These are phyloP conservation scores for Catalaphyllia jardinei DNA, from an alignment of 64 coral and sea anemone species.

Conservation along the genomic window DNA sequence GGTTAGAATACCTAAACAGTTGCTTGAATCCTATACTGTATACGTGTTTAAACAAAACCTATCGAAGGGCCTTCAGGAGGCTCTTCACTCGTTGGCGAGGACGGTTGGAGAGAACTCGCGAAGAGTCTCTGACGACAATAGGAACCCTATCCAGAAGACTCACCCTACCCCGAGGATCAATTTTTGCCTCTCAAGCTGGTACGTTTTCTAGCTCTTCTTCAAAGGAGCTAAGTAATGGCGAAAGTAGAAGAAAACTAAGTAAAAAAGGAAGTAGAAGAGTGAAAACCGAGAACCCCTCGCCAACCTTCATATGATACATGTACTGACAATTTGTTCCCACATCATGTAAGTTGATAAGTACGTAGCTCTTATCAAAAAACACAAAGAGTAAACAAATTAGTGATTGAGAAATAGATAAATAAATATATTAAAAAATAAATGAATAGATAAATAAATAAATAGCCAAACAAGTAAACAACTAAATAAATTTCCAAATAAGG, in stretches of 20 bases:
- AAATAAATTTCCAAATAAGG: too few relatives aligned
- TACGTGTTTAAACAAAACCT: slow-evolving; percentile 86
- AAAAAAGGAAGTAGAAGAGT: not conserved
- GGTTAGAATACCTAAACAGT: slow-evolving; percentile 85
- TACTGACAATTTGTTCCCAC: not conserved
- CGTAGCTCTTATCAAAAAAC: too few relatives aligned
- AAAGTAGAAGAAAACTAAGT: slow-evolving; percentile 7
- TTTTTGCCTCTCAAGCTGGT: slow-evolving; percentile 25
- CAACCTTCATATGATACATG: slow-evolving; percentile 5
- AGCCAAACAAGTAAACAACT: too few relatives aligned
- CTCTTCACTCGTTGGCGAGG: slow-evolving; percentile 73
- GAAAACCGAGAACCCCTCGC: not conserved
- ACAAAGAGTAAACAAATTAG: too few relatives aligned
- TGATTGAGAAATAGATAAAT: too few relatives aligned
- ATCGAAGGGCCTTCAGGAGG: slow-evolving; percentile 76
- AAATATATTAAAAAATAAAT: too few relatives aligned
- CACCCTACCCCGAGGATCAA: slow-evolving; percentile 24
- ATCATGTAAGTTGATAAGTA: too few relatives aligned
- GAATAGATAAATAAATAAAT: too few relatives aligned
- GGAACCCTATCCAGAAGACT: slow-evolving; percentile 26
- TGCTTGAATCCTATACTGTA: slow-evolving; percentile 91
- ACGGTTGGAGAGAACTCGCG: slow-evolving; percentile 31
- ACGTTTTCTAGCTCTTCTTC: slow-evolving; percentile 8
- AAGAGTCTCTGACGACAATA: slow-evolving; percentile 17
- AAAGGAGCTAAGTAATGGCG: slow-evolving; percentile 14